Conservation (phyloP, 2,888 invertebrate species). For the Phoenoteleia sp. region DNA sequence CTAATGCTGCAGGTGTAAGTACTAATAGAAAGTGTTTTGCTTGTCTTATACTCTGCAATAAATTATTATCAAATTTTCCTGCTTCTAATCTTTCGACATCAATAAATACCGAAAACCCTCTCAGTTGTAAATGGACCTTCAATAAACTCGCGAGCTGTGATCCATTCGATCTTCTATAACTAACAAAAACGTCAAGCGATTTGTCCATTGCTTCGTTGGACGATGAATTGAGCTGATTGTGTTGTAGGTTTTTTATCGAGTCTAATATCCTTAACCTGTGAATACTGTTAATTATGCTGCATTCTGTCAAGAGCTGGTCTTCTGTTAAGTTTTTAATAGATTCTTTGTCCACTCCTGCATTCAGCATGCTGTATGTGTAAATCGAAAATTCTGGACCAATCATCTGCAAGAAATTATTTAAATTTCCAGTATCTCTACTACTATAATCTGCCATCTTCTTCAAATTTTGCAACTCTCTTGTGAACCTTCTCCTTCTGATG, state of each 20-base stretch:
- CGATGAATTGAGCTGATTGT: conserved; percentile 82
- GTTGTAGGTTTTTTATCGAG: conserved; percentile 90
- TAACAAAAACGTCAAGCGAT: conserved; percentile 98
- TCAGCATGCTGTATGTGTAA: conserved; percentile 98
- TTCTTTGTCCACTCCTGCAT: conserved; percentile 97
- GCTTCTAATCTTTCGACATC: conserved; percentile 99
- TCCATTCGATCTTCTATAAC: conserved; percentile 98
- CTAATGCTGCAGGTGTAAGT: conserved; percentile 97
- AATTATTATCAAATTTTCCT: conserved; percentile 99
- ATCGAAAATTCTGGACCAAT: conserved; percentile 97
- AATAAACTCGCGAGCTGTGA: conserved; percentile 98
- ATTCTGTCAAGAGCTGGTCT: conserved; percentile 96
- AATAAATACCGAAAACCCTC: conserved; percentile 99
- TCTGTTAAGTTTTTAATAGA: conserved; percentile 95
- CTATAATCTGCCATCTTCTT: conserved; percentile 99
- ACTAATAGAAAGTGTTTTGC: conserved; percentile 99
- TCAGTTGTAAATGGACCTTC: conserved; percentile 98
- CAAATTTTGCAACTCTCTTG: conserved; percentile 96
- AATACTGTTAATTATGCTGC: conserved; percentile 97
- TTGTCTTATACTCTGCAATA: conserved; percentile 98
- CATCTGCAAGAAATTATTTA: conserved; percentile 94
- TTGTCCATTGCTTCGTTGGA: conserved; percentile 93
- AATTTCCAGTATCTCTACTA: conserved; percentile 96
- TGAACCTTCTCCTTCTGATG: conserved; percentile 96
- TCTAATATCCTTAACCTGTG: conserved; percentile 97